Evolutionary conservation across 2,888 invertebrate species (phyloP), one percentile per base, ranked within the genome.

Genomic region (Xylota segnis): DNA sequence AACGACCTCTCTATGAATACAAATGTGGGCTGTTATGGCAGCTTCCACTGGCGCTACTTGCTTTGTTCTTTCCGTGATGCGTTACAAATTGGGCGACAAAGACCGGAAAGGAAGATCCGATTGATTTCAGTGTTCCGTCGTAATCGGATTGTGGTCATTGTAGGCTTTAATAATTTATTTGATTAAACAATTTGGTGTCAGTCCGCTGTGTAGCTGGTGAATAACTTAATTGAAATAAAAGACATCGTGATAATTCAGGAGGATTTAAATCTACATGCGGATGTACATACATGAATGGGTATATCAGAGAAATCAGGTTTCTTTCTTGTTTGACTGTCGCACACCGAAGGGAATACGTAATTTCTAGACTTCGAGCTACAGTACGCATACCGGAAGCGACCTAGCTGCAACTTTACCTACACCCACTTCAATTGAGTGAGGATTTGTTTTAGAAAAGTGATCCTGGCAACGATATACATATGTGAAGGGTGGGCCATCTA

Each of bases 31-130:
- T 47, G 18, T 47, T 43, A 34, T 34, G 45, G 10, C 14, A 32
- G 32, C 47, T 50, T 68, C 27, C 54, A 9, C 37, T 68, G 68
- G 68, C 68, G 68, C 68, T 68, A 68, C 27, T 65, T 27, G 27
- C 37, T 40, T 54, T 54, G 63, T 43, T 34, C 27, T 47, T 29
- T 54, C 54, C 40, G 40, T 52, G n/a, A 54, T 40, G 54, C 40
- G 37, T 9, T 68, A 40, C 34, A 37, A 68, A 54, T 52, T 18
- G 32, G 34, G 47, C 16, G 16, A 65, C 63, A 45, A 50, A 34
- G 32, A 27, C 68, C 68, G 68, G 68, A 68, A 68, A 54, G 32
- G 37, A 68, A 37, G 37, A 54, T 68, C 40, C 40, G 27, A 68
- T 68, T 68, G 68, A 68, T 68, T 54, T 23, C 27, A 68, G 40